These are phyloP conservation scores for Luperina nickerlii DNA, from an alignment of 2,888 invertebrate species.

Conservation along the genomic window DNA sequence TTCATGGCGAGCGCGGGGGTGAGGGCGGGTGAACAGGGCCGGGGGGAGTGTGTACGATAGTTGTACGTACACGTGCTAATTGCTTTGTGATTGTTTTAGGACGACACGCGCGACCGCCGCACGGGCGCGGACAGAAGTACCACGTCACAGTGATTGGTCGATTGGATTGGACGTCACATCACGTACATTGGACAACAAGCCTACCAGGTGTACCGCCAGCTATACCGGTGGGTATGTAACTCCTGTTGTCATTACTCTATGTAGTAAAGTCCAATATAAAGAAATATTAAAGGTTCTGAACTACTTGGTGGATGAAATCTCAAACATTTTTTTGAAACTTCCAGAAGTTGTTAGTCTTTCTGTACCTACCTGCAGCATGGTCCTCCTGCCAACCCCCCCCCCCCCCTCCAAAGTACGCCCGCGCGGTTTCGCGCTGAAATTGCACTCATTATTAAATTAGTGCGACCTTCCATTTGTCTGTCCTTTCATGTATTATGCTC, in stretches of 20 bases:
- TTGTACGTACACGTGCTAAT: conserved; percentile 63
- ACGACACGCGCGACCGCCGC: conserved; percentile 16
- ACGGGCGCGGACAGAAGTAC: background rate
- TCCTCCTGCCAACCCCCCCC: background rate
- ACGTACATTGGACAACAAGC: background rate
- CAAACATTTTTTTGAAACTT: background rate
- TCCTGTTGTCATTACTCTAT: background rate
- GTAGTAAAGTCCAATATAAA: background rate
- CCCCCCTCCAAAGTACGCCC: background rate
- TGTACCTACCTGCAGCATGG: background rate
- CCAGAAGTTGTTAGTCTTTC: conserved; percentile 13
- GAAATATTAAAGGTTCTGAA: background rate
- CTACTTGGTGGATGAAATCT: background rate
- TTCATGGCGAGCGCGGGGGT: conserved; percentile 32
- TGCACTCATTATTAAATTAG: conserved; percentile 63
- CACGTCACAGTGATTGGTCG: background rate
- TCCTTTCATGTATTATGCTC: conserved; percentile 47
- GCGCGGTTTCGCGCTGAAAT: conserved; percentile 39
- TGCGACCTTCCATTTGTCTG: conserved; percentile 57
- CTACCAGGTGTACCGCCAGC: background rate
- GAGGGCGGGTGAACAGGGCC: background rate
- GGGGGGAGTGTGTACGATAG: conserved; percentile 27
- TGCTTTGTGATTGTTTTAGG: conserved; percentile 63
- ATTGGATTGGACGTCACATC: no score
- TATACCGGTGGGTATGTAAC: background rate